A percentile compares a stretch with the other conserved stretches of the same genome.
Evolutionary conservation across 2,888 invertebrate species (phyloP).

Genomic region (Drosophila lutescens): DNA sequence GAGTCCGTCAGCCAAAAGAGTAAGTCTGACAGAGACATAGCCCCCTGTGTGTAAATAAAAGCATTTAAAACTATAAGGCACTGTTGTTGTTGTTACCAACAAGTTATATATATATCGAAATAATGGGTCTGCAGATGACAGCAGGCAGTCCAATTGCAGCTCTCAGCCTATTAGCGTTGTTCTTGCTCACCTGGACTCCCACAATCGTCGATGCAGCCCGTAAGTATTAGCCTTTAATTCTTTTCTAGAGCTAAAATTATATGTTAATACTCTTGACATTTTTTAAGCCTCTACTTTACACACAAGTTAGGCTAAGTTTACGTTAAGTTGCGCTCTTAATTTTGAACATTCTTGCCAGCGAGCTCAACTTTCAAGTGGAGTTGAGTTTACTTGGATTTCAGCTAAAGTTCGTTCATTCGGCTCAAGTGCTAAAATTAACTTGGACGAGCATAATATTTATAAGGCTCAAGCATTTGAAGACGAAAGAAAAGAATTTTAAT

Average conservation of each 20-base stretch:
- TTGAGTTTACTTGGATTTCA: slow-evolving; percentile 30
- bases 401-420: slow-evolving; percentile 12
- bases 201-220: slow-evolving; percentile 83
- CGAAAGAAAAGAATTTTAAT: neutral
- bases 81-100: slow-evolving; percentile 52
- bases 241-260: neutral
- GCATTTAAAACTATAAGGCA: slow-evolving; percentile 21
- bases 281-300: slow-evolving; percentile 12
- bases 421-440: slow-evolving; percentile 19
- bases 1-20: slow-evolving; percentile 67
- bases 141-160: slow-evolving; percentile 83
- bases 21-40: slow-evolving; percentile 73
- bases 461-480: slow-evolving; percentile 4
- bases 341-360: slow-evolving; percentile 19
- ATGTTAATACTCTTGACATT: neutral
- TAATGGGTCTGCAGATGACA: slow-evolving; percentile 85
- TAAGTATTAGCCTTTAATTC: slow-evolving; percentile 75
- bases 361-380: slow-evolving; percentile 30
- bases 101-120: slow-evolving; percentile 56
- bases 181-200: slow-evolving; percentile 82
- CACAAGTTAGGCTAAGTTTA: slow-evolving; percentile 26
- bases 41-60: slow-evolving; percentile 21
- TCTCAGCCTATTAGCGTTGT: slow-evolving; percentile 78
- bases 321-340: slow-evolving; percentile 29
- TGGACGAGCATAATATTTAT: slow-evolving; percentile 11